Conservation (phyloP, 2,888 invertebrate genomes). For the Alloplasta piceator region DNA sequence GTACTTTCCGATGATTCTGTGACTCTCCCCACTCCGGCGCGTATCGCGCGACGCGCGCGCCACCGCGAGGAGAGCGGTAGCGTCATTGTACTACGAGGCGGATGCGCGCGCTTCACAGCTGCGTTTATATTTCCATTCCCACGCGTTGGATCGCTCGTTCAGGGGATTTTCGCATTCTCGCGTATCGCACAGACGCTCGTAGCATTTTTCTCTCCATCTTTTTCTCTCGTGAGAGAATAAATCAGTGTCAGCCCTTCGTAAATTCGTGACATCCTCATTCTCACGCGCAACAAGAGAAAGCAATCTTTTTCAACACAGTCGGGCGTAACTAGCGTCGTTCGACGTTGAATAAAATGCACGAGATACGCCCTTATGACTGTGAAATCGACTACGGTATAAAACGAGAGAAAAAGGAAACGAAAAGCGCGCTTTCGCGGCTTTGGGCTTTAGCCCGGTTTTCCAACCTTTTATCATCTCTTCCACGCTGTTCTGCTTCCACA, state of each 20-base stretch:
- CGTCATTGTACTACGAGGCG: slow-evolving; percentile 19
- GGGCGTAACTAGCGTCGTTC: no score
- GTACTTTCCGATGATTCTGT: no score
- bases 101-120: background rate
- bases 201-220: slow-evolving; percentile 3
- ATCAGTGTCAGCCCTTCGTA: slow-evolving; percentile 46
- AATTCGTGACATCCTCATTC: slow-evolving; percentile 46
- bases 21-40: background rate
- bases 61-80: slow-evolving; percentile 15
- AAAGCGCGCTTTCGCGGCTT: slow-evolving; percentile 40
- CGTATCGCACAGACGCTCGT: slow-evolving; percentile 64
- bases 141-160: slow-evolving; percentile 62
- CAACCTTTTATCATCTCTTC: slow-evolving; percentile 41
- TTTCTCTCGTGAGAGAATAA: slow-evolving; percentile 42
- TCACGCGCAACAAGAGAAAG: slow-evolving; percentile 6
- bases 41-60: slow-evolving; percentile 31
- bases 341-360: no score
- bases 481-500: slow-evolving; percentile 38
- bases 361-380: background rate
- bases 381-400: background rate
- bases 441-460: slow-evolving; percentile 39
- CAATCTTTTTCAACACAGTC: background rate
- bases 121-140: slow-evolving; percentile 69
- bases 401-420: slow-evolving; percentile 35
- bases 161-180: slow-evolving; percentile 72